Base-by-base conservation (phyloP, 1,140 invertebrate species). In the Lasaia peninsularis region DNA sequence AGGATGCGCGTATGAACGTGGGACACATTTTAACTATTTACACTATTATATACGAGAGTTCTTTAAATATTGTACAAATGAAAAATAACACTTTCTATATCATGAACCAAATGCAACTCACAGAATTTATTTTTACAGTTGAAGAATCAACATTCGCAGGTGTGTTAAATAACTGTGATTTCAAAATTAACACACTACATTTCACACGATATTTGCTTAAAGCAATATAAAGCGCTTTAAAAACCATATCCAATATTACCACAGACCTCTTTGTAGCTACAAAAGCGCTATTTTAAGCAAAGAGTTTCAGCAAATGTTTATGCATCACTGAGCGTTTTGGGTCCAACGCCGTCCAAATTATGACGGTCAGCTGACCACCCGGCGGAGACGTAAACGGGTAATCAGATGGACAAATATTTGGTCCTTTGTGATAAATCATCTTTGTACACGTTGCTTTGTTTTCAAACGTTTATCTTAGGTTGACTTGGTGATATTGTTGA, bases 301-400 rank as follows among this genome's bases (percentile, higher is more conserved):
- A 34, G 10, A 35, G 35, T 53, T 28, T 44, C 18, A 28, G n/a
- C 7, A 76, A 82, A 78, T 77, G 81, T 85, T 87, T 80, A 87
- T 80, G 81, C 84, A 65, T 77, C 81, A 78, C 55, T 81, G 80
- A 66, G 34, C 75, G 61, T 73, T 73, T 80, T 75, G 70, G 65
- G 67, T 67, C 78, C 72, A 56, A 72, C 60, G 60, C 57, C 62
- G 64, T 60, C 60, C 77, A 73, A 82, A 87, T 87, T 87, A 87
- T 84, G 62, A 77, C 84, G 81, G 84, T 80, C 84, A 87, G 85
- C 78, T 87, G 84, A 71, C 71, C 78, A 79, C 77, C 70, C 65
- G 63, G 33, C 67, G 68, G 69, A 74, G 62, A 66, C 66, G 61
- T 60, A 66, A 70, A 63, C 65, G 61, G 53, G 63, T 80, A 85